Conservation (phyloP, 2,797 vertebrate genomes). For the Manis pentadactyla region DNA sequence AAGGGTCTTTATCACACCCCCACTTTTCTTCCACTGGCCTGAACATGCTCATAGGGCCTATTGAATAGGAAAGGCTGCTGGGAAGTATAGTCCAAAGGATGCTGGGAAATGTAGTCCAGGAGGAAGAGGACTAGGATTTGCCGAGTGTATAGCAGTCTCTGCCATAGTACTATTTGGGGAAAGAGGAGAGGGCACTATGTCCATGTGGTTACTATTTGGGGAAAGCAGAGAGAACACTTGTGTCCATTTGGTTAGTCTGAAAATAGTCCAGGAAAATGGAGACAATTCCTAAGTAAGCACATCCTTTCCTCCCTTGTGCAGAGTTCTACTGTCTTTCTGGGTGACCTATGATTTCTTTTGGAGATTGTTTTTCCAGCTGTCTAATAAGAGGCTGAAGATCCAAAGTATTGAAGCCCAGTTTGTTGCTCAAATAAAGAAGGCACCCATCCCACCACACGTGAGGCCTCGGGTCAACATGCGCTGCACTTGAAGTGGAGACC, state of each 20-base stretch:
- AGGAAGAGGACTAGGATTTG: neutral
- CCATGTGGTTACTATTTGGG: neutral
- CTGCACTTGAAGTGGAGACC: neutral
- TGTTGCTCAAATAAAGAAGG: neutral
- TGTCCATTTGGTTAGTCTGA: neutral
- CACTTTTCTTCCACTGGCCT: neutral
- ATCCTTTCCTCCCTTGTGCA: neutral
- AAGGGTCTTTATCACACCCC: neutral
- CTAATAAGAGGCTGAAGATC: neutral
- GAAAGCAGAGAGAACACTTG: neutral
- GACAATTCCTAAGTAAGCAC: neutral
- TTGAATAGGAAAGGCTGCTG: neutral
- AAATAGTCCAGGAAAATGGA: conserved; percentile 34
- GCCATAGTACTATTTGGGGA: neutral
- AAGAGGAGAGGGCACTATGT: neutral
- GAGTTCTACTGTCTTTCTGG: neutral
- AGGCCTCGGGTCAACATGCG: neutral
- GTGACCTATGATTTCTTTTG: neutral
- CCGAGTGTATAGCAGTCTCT: neutral
- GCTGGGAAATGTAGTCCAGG: neutral
- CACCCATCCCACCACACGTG: rapidly evolving
- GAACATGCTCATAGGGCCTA: neutral
- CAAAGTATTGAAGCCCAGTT: neutral
- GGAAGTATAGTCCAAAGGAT: neutral
- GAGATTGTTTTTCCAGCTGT: neutral